phyloP scores from a whole-genome alignment of 2,888 invertebrate genomes.

The Isoperla grammatica region DNA sequence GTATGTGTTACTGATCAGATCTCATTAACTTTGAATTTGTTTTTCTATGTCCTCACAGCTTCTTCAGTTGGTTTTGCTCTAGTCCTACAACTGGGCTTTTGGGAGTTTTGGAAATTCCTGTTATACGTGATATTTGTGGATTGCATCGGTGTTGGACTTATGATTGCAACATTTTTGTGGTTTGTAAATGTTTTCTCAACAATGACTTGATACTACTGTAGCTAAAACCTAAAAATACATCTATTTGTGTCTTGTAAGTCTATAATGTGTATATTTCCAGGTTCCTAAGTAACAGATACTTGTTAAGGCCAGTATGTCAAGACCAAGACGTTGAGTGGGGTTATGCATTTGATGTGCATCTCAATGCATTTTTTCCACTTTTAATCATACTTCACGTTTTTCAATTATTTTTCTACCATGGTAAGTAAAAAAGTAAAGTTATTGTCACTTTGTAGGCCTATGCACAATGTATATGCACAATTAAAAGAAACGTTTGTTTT shows the following conservation, averaged over 20 bases:
- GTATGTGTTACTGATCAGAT: too few species aligned
- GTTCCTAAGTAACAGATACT: constrained; percentile 74
- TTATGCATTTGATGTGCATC: constrained; percentile 96
- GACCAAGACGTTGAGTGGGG: constrained; percentile 94
- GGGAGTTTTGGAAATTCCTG: constrained; percentile 73
- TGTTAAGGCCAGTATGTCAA: constrained; percentile 57
- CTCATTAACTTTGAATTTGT: too few species aligned
- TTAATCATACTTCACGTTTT: constrained; percentile 89
- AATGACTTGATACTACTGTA: background rate
- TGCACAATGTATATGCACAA: too few species aligned
- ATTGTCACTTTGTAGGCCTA: too few species aligned
- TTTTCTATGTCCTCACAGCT: constrained; percentile 51
- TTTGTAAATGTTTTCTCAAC: constrained; percentile 43
- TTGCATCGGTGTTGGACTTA: constrained; percentile 81
- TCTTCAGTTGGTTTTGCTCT: constrained; percentile 87
- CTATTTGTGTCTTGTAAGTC: background rate
- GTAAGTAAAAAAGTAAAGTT: constrained; percentile 46
- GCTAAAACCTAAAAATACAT: background rate
- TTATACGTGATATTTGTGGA: constrained; percentile 92
- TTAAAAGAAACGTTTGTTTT: too few species aligned
- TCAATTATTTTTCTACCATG: constrained; percentile 81
- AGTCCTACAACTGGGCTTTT: constrained; percentile 62
- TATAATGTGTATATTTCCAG: constrained; percentile 44
- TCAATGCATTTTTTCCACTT: constrained; percentile 98
- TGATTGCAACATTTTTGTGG: constrained; percentile 88